A percentile compares a stretch with the other conserved stretches of the same genome.
Conservation (phyloP, 2,113 vertebrate species). For the Echinops telfairi region DNA sequence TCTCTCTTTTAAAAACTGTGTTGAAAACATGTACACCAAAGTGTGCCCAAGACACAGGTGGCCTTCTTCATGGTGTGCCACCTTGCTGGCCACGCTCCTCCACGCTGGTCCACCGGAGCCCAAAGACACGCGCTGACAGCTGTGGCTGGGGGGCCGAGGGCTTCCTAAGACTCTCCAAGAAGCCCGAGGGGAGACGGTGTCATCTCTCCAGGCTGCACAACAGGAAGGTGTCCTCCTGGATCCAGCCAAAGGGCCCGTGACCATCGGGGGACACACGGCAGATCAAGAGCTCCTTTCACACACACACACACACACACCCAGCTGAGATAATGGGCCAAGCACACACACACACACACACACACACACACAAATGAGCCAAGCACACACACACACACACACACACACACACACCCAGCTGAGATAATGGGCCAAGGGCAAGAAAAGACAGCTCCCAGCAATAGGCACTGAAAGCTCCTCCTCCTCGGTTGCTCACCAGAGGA, state of each 20-base stretch:
- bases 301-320: no score
- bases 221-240: rapidly evolving
- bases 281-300: no score
- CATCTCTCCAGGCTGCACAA: neutral
- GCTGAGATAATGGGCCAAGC: neutral
- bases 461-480: neutral
- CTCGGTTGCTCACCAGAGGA: neutral
- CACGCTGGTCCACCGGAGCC: no score
- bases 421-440: neutral
- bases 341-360: no score
- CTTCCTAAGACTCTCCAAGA: neutral
- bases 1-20: neutral
- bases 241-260: neutral
- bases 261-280: neutral
- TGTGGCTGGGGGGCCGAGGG: neutral
- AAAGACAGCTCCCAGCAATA: neutral
- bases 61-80: neutral
- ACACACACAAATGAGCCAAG: no score
- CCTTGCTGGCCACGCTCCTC: no score
- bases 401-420: no score
- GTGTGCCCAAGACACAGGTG: no score
- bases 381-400: no score
- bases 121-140: no score
- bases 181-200: neutral
- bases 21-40: neutral